Base-by-base conservation (phyloP, 1,140 invertebrate species). In the Achroia grisella region DNA sequence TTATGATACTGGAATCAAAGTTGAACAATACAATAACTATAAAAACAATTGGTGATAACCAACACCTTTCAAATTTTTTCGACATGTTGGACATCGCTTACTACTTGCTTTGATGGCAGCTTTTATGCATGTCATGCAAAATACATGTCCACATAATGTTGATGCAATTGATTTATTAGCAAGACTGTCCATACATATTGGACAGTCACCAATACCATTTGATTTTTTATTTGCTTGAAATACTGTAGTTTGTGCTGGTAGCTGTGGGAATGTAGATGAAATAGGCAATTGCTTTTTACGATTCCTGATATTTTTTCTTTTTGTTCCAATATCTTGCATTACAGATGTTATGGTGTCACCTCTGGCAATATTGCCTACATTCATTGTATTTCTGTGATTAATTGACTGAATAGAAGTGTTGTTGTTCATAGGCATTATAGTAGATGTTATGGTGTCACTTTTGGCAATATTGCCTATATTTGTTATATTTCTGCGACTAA, bases 81-180 rank as follows among this genome's bases (percentile, higher is more conserved):
- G 48, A 31, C 57, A 68, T 13, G 54, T 61, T 14, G 64, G 60
- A 49, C 60, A 68, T 36, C 42, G 61, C 52, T 56, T 61, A 1
- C 49, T 46, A 52, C 30, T 54, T 8, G 30, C 8, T 41, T 33
- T 53, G 6, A 56, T 13, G 10, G 56, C 42, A 30, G 32, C 27
- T 15, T 52, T 12, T 31, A 68, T 58, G 30, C 60, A 68, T 14
- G 9, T 30, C 42, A 58, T 44, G 39, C 60, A 68, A 12, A 66
- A 62, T n/a, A 66, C 35, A 56, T 66, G 63, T 12, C 63, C 63
- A 52, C 59, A 66, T 11, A 55, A 27, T 36, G 62, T 66, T 23
- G 62, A 66, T n/a, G 50, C 59, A 10, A 66, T 31, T 9, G 47
- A 8, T n/a, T 39, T 51, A 10, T 28, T 40, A 2, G 31, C 4